Conservation (phyloP, 30 jellyfish, hydroid and myxozoan species). For the Pseudorhiza aurosa region DNA sequence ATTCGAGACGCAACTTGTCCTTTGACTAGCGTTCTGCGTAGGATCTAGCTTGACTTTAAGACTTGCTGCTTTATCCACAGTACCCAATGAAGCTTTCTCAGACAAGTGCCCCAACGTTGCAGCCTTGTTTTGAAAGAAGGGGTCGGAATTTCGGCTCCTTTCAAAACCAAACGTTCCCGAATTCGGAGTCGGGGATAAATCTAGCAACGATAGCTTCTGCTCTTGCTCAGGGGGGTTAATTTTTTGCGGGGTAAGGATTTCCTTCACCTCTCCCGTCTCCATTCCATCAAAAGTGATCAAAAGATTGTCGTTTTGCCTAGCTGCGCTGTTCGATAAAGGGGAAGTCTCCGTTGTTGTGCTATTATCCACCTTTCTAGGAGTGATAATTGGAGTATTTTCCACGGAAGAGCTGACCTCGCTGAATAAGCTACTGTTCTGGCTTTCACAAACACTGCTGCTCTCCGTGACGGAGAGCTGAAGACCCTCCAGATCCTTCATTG, state of each 20-base stretch:
- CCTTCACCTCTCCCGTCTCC: neutral
- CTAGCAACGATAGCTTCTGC: conserved; percentile 4
- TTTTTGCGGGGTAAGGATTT: conserved; percentile 21
- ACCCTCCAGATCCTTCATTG: conserved; percentile 74
- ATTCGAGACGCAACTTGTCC: conserved; percentile 22
- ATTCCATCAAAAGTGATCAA: conserved; percentile 55
- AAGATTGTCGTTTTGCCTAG: neutral
- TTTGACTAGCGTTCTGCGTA: neutral
- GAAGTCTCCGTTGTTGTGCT: neutral
- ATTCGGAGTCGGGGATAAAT: conserved; percentile 31
- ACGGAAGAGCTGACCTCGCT: conserved; percentile 4
- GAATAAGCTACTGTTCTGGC: neutral
- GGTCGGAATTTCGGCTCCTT: neutral
- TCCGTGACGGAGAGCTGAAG: conserved; percentile 16
- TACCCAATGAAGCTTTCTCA: neutral
- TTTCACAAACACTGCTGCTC: neutral
- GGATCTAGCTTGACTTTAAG: conserved; percentile 7
- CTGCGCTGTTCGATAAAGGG: neutral
- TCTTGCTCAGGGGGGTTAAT: neutral
- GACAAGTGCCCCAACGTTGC: conserved; percentile 34
- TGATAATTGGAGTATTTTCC: conserved; percentile 3
- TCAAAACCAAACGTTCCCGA: neutral
- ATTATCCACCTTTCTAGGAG: neutral
- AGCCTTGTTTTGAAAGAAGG: conserved; percentile 30
- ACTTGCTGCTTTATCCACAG: conserved; percentile 24